Conservation (phyloP, 2,797 vertebrate genomes). For the Buphagus erythrorhynchus region DNA sequence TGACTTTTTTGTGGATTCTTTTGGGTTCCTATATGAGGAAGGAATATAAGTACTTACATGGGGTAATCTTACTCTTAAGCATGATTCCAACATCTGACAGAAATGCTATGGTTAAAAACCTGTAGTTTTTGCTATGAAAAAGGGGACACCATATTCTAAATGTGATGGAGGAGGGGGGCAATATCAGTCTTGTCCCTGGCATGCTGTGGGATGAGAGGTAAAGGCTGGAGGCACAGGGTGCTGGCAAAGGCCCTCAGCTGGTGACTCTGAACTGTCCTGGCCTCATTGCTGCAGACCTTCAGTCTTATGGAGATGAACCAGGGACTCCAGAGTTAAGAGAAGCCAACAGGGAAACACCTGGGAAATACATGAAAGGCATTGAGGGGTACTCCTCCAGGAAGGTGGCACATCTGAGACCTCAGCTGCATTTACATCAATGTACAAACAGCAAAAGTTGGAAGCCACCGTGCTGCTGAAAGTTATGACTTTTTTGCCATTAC, state of each 20-base stretch:
- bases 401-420: neutral
- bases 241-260: neutral
- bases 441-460: neutral
- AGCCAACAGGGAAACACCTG: neutral
- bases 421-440: neutral
- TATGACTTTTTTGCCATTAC: neutral
- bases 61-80: conserved; percentile 44
- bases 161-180: neutral
- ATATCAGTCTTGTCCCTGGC: neutral
- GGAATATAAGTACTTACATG: neutral
- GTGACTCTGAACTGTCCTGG: neutral
- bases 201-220: neutral
- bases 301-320: rapidly evolving
- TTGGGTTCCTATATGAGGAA: neutral
- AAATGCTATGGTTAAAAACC: neutral
- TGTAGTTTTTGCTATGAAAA: neutral
- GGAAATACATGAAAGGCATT: neutral
- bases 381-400: neutral
- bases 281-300: neutral
- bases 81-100: neutral
- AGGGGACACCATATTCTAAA: neutral
- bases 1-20: neutral
- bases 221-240: neutral
- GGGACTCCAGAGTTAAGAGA: neutral
- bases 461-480: neutral